Evolutionary conservation across 2,113 vertebrate species (phyloP).

Genomic region (Oreochromis tanganicae): DNA sequence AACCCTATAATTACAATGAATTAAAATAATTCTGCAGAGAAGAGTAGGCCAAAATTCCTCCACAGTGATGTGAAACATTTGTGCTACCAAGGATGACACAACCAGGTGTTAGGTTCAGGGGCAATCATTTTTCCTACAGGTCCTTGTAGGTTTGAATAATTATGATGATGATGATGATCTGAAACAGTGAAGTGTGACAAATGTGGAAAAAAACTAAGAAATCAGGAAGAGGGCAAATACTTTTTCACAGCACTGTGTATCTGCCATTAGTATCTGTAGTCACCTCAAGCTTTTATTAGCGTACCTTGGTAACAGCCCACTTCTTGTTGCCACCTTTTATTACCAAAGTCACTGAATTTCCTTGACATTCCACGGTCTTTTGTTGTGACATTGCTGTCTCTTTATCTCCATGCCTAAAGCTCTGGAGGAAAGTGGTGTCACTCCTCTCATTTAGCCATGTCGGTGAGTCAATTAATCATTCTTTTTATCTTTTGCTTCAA

Average conservation of each 20-base stretch:
- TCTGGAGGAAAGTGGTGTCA: constrained; percentile 39
- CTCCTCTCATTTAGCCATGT: constrained; percentile 49
- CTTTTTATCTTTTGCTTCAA: constrained; percentile 43
- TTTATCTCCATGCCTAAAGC: not conserved
- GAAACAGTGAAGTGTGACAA: not conserved
- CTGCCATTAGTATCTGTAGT: not conserved
- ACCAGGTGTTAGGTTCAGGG: not conserved
- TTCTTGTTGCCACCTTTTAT: not conserved
- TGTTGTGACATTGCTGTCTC: not conserved
- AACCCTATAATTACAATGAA: not conserved
- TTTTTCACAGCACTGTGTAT: not conserved
- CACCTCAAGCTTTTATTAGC: not conserved
- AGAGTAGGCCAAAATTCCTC: not conserved
- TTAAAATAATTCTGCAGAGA: not conserved
- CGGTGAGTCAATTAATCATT: constrained; percentile 49
- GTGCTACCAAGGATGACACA: not conserved
- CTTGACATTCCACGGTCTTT: not conserved
- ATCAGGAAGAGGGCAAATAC: not conserved
- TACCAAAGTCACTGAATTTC: not conserved
- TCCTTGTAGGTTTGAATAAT: not conserved
- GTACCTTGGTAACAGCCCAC: not conserved
- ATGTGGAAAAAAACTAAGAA: not conserved
- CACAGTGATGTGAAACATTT: not conserved
- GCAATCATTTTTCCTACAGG: not conserved
- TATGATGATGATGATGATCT: not conserved